Conservation (phyloP, 2,888 invertebrate species). For the Chrysodeixis includens region DNA sequence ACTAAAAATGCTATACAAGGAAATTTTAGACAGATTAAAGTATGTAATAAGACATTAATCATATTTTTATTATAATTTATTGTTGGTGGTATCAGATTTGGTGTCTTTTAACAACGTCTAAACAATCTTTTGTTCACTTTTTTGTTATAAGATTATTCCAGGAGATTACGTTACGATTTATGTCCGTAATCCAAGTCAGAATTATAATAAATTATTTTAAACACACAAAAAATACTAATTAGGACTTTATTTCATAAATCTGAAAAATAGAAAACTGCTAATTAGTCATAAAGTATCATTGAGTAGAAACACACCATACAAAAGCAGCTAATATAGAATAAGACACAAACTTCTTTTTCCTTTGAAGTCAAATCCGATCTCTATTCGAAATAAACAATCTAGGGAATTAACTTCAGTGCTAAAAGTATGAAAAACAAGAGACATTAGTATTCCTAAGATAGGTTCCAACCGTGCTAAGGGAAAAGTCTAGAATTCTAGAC, state of each 20-base stretch:
- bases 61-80: background rate
- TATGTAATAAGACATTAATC: background rate
- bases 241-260: no score
- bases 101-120: background rate
- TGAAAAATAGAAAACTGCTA: no score
- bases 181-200: background rate
- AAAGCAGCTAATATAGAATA: background rate
- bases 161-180: background rate
- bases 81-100: background rate
- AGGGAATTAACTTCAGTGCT: background rate
- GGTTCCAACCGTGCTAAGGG: slow-evolving; percentile 17
- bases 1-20: no score
- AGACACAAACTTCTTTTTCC: background rate
- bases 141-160: background rate
- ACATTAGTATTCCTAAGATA: slow-evolving; percentile 44
- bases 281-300: no score
- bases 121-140: background rate
- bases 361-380: background rate
- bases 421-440: background rate
- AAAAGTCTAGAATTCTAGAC: slow-evolving; percentile 36
- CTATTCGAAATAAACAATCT: background rate
- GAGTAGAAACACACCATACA: no score
- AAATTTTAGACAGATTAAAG: no score
- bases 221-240: background rate
- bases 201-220: background rate